These are phyloP conservation scores for Phylloscopus trochilus DNA, from an alignment of 2,113 vertebrate species.

Conservation along the genomic window DNA sequence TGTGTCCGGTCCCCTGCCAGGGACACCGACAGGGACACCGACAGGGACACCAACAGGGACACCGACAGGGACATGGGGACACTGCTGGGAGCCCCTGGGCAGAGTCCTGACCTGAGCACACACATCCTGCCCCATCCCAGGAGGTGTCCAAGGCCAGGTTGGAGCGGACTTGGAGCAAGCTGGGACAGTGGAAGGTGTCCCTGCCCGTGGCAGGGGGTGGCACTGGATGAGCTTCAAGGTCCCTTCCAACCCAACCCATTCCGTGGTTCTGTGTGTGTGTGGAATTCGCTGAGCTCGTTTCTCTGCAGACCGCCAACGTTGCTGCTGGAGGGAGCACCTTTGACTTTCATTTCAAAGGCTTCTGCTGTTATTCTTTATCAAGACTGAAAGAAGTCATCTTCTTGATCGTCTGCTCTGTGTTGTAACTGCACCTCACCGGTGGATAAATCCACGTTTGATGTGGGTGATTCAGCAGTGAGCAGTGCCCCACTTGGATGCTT, in stretches of 20 bases:
- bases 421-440: not conserved
- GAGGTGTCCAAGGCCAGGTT: rapidly evolving
- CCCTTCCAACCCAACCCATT: not conserved
- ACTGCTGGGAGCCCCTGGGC: rapidly evolving
- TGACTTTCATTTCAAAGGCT: not conserved
- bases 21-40: rapidly evolving
- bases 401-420: not conserved
- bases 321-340: not conserved
- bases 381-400: not conserved
- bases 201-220: not conserved
- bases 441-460: not conserved
- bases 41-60: not conserved
- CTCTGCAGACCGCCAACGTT: not conserved
- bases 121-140: not conserved
- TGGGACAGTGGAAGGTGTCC: not conserved
- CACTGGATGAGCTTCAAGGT: not conserved
- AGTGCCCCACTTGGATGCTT: not conserved
- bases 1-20: not conserved
- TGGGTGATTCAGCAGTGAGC: not conserved
- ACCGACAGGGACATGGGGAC: not conserved
- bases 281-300: rapidly evolving
- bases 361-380: not conserved
- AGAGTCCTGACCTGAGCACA: rapidly evolving
- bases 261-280: not conserved
- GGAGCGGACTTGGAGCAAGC: not conserved